These are phyloP conservation scores for Monopterus albus DNA, from an alignment of 2,113 vertebrate genomes.

Conservation along the genomic window DNA sequence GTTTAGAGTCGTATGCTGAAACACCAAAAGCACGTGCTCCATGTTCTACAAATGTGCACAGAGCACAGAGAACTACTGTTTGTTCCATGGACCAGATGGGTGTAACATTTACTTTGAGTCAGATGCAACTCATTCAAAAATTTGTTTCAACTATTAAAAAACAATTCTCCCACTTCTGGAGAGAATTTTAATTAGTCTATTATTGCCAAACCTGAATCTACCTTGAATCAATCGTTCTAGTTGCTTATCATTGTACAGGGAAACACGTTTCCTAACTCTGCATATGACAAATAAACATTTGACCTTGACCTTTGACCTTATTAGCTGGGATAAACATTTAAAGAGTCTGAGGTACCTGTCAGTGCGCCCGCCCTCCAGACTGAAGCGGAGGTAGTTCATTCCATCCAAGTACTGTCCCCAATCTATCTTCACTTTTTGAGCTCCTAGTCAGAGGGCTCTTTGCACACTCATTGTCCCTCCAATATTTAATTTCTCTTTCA, in stretches of 20 bases:
- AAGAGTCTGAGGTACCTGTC: conserved; percentile 85
- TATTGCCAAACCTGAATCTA: neutral
- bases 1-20: too few species aligned
- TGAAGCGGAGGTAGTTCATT: conserved; percentile 96
- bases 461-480: conserved; percentile 39
- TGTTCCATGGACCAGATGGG: neutral
- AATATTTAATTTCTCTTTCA: conserved; percentile 25
- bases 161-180: too few species aligned
- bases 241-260: too few species aligned
- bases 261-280: too few species aligned
- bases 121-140: too few species aligned
- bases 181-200: neutral
- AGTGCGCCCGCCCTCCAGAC: conserved; percentile 90
- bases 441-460: conserved; percentile 16
- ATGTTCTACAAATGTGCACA: neutral
- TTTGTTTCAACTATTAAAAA: too few species aligned
- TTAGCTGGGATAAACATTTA: neutral
- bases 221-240: neutral
- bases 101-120: neutral
- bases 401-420: conserved; percentile 96
- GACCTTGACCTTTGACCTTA: too few species aligned
- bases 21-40: too few species aligned
- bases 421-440: neutral
- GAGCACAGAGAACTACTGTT: neutral
- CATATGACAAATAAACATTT: too few species aligned